Conservation (phyloP, 2,797 vertebrate species). For the Urosaurus nigricauda region DNA sequence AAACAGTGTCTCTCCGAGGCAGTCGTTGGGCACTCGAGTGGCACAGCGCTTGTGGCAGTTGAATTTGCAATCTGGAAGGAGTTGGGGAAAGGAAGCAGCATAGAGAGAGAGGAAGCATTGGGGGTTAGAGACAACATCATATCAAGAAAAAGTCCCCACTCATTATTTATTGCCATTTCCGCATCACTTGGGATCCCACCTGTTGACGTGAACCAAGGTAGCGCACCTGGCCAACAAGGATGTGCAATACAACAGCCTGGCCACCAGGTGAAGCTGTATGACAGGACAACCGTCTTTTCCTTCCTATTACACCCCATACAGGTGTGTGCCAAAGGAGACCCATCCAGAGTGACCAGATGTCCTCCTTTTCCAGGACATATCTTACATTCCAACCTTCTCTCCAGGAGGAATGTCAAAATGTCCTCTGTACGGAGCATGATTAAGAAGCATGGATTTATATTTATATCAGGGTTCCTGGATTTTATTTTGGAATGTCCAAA, state of each 20-base stretch:
- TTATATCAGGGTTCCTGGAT: too few species aligned
- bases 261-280: not conserved
- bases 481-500: too few species aligned
- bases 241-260: not conserved
- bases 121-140: not conserved
- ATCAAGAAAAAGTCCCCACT: accelerated
- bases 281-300: not conserved
- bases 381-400: too few species aligned
- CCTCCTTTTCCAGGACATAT: too few species aligned
- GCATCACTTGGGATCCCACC: too few species aligned
- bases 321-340: not conserved
- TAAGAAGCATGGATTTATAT: too few species aligned
- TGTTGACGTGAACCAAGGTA: not conserved
- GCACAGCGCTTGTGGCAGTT: constrained; percentile 94
- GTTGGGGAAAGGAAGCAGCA: not conserved
- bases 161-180: not conserved
- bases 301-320: not conserved
- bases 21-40: constrained; percentile 91
- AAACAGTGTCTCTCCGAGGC: constrained; percentile 87
- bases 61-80: constrained; percentile 89
- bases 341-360: too few species aligned
- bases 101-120: too few species aligned
- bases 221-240: not conserved
- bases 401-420: too few species aligned
- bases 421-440: too few species aligned